Base-by-base conservation (phyloP, 1,140 invertebrate species). In the Zaprionus camerounensis region DNA sequence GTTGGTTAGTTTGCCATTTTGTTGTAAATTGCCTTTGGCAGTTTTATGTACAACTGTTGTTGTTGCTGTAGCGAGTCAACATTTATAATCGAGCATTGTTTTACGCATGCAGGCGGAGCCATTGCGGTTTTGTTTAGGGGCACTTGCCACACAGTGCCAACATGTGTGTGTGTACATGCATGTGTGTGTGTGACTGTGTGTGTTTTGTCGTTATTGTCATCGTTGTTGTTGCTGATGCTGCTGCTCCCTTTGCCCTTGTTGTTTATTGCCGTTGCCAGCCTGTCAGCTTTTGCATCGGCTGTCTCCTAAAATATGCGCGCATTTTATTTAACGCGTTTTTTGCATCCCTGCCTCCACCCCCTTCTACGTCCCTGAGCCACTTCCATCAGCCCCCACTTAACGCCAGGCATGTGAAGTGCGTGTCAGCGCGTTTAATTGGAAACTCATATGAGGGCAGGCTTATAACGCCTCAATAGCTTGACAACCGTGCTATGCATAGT, bases 281-380 rank as follows among this genome's bases (percentile, higher is more conserved):
- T 58, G 53, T 63, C 61, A 77, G 69, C 68, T 75, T 75, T 77
- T 85, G 82, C 82, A 78, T 86, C 81, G 82, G 82, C 82, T 78
- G 70, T 74, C 76, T 46, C 58, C 69, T 62, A 81, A 78, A 84
- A 75, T 84, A 78, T 85, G 78, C 61, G 56, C 79, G 57, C 61
- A 84, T 82, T 86, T 86, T 86, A 82, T 82, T 82, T 67, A 82
- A 76, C 76, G 68, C 71, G 55, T 71, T 68, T 76, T 73, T 68
- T 71, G 46, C 22, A 41, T 26, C 9, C 17, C 4, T 13, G 28
- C 11, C 7, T 13, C 15, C 28, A 12, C 31, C 15, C 62, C 28
- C 36, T 34, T 12, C 34, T 17, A 20, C 12, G 17, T 6, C 2
- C 46, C 11, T 17, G 4, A 3, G 9, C 13, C 15, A 11, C 26